Evolutionary conservation across 1,140 invertebrate genomes (phyloP).

Genomic region (Sycophila sp.): DNA sequence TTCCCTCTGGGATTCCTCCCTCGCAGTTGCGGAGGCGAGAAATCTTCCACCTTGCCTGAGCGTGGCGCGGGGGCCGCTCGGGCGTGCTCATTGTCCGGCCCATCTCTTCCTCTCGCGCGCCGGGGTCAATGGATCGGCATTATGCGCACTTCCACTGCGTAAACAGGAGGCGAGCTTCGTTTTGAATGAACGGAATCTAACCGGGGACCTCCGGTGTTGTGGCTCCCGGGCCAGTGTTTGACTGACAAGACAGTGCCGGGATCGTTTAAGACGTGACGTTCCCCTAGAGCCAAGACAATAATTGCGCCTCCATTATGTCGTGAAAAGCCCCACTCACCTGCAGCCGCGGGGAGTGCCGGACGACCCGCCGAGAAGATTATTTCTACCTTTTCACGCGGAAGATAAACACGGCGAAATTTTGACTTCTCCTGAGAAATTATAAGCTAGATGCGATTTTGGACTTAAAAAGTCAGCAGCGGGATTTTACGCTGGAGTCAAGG

Average conservation of each 20-base stretch:
- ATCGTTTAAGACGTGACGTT: slow-evolving; percentile 38
- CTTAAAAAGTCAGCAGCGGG: slow-evolving; percentile 13
- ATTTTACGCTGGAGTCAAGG: neutral
- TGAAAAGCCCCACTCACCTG: slow-evolving; percentile 25
- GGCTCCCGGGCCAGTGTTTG: neutral
- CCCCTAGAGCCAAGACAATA: slow-evolving; percentile 23
- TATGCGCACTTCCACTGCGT: neutral
- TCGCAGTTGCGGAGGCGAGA: neutral
- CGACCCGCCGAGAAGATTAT: slow-evolving; percentile 6
- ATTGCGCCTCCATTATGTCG: slow-evolving; percentile 21
- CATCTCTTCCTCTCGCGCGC: neutral
- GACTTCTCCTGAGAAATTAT: slow-evolving; percentile 11
- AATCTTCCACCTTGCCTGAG: neutral
- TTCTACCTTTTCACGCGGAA: neutral
- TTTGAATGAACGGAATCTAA: neutral
- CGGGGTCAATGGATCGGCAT: neutral
- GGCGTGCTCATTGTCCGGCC: slow-evolving; percentile 20
- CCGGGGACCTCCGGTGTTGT: neutral
- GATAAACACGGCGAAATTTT: slow-evolving; percentile 23
- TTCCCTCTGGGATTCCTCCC: slow-evolving; percentile 18
- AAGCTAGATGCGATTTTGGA: neutral
- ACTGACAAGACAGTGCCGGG: slow-evolving; percentile 24
- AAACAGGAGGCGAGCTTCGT: slow-evolving; percentile 21
- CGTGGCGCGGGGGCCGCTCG: neutral
- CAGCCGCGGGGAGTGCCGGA: neutral